Evolutionary conservation across 2,888 invertebrate genomes (phyloP).

Genomic region (Allacma fusca): DNA sequence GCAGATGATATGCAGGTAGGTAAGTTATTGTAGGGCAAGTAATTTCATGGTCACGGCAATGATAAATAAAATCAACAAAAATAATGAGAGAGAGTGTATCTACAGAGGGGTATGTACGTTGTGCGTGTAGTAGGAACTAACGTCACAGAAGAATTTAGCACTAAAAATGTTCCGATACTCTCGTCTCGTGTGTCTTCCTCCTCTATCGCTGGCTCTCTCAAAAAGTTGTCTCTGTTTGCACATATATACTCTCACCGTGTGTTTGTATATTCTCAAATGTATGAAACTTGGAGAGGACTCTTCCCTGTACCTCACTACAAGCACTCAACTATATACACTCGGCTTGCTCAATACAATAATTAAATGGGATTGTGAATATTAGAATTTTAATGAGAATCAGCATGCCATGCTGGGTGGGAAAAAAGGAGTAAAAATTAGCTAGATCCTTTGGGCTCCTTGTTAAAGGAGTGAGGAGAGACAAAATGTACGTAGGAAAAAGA

Average conservation of each 20-base stretch:
- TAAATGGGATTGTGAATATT: no score
- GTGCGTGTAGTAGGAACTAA: neutral
- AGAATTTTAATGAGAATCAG: no score
- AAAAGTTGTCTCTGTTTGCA: neutral
- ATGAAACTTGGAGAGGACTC: no score
- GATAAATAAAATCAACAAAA: constrained; percentile 4
- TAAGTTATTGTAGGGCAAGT: constrained; percentile 11
- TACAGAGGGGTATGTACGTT: neutral
- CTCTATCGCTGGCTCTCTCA: neutral
- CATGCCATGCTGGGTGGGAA: no score
- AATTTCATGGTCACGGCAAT: constrained; percentile 16
- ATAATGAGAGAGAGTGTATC: neutral
- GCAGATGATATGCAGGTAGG: neutral
- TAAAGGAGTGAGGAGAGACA: no score
- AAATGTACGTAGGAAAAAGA: no score
- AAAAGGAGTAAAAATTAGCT: no score
- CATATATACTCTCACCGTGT: neutral
- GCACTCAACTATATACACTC: no score
- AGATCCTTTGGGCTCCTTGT: no score
- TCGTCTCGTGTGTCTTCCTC: neutral
- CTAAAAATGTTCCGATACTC: constrained; percentile 2
- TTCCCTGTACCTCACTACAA: no score
- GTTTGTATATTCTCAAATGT: neutral
- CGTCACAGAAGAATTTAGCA: constrained; percentile 10
- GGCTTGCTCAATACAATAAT: no score